Conservation (phyloP, 2,888 invertebrate genomes). For the Coenonympha glycerion region DNA sequence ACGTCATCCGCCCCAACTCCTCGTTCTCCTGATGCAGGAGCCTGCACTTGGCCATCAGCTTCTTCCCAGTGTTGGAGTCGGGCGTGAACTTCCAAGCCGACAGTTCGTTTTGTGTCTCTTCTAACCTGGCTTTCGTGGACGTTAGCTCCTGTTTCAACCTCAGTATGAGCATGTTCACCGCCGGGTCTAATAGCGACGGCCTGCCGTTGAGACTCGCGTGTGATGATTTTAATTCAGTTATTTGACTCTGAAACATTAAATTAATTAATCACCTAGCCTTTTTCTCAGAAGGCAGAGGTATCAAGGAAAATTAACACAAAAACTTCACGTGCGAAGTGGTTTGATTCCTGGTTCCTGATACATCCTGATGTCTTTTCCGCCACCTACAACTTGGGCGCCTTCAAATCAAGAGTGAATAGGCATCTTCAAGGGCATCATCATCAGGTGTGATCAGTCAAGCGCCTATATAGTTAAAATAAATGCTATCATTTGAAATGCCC, state of each 20-base stretch:
- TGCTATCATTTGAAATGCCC: too few species aligned
- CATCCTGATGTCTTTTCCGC: too few species aligned
- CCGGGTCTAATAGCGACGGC: slow-evolving; percentile 88
- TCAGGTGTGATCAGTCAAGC: too few species aligned
- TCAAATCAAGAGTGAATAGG: too few species aligned
- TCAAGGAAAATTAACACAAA: too few species aligned
- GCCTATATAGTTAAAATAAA: too few species aligned
- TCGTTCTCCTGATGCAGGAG: slow-evolving; percentile 97
- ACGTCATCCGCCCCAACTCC: slow-evolving; percentile 96
- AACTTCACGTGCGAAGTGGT: too few species aligned
- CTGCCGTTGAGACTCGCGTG: slow-evolving; percentile 89
- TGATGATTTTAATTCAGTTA: slow-evolving; percentile 92
- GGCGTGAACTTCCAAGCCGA: slow-evolving; percentile 99
- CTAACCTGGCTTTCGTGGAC: slow-evolving; percentile 90
- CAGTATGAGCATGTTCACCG: slow-evolving; percentile 94
- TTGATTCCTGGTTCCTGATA: too few species aligned
- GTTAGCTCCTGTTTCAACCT: slow-evolving; percentile 93
- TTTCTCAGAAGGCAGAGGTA: too few species aligned
- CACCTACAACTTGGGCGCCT: too few species aligned
- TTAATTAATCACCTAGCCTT: too few species aligned
- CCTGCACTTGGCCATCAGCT: slow-evolving; percentile 97
- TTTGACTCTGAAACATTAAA: slow-evolving; percentile 83
- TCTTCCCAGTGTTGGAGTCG: slow-evolving; percentile 98
- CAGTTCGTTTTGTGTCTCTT: slow-evolving; percentile 97
- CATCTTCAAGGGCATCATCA: too few species aligned